Conservation (phyloP, 2,888 invertebrate species). For the Monoplex corrugatus region DNA sequence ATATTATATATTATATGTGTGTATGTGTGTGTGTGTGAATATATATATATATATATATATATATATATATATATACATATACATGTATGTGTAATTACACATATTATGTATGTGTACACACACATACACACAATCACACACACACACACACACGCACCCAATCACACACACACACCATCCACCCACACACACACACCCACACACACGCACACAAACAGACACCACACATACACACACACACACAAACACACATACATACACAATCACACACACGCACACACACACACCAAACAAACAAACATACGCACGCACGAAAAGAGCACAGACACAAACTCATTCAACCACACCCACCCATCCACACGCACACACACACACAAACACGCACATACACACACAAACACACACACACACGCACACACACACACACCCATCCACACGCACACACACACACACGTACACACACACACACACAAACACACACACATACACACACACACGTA, state of each 20-base stretch:
- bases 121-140: no score
- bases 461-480: slow-evolving; percentile 17
- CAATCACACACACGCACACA: no score
- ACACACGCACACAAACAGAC: slow-evolving; percentile 11
- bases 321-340: background rate
- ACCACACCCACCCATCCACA: background rate
- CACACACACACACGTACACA: background rate
- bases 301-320: background rate
- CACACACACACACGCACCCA: no score
- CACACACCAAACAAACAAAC: no score
- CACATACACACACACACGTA: slow-evolving; percentile 8
- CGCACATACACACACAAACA: slow-evolving; percentile 5
- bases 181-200: slow-evolving; percentile 25
- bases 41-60: no score
- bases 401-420: background rate
- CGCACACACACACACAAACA: slow-evolving; percentile 7
- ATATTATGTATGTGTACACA: no score
- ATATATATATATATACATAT: no score
- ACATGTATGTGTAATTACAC: no score
- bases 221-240: background rate
- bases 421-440: background rate
- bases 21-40: no score
- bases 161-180: background rate
- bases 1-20: no score
- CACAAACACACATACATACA: no score